Conservation (phyloP, 2,797 vertebrate species). For the Danio choprae region DNA sequence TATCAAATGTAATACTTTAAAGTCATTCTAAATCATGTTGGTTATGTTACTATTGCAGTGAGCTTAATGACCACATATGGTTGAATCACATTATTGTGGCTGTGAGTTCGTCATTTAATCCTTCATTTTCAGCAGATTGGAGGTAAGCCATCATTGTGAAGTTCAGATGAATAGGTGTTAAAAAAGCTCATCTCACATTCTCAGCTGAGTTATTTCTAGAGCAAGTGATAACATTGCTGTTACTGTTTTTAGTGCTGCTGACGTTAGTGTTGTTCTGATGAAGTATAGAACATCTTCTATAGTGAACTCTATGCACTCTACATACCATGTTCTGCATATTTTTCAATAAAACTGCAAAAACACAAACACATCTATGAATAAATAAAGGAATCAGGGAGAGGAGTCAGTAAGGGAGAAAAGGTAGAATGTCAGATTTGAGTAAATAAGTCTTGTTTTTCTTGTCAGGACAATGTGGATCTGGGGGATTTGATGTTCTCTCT, state of each 20-base stretch:
- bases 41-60: background rate
- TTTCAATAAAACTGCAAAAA: background rate
- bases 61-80: background rate
- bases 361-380: background rate
- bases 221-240: slow-evolving; percentile 71
- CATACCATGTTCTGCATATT: background rate
- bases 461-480: slow-evolving; percentile 97
- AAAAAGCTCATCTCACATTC: slow-evolving; percentile 68
- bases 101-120: background rate
- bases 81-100: background rate
- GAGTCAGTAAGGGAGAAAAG: background rate
- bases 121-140: background rate
- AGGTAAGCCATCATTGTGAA: slow-evolving; percentile 20
- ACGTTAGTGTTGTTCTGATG: slow-evolving; percentile 62
- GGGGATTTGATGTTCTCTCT: slow-evolving; percentile 99
- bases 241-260: slow-evolving; percentile 67
- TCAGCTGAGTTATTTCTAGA: slow-evolving; percentile 75
- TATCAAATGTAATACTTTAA: no score
- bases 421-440: background rate
- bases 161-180: slow-evolving; percentile 48
- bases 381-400: background rate
- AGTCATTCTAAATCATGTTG: background rate
- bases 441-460: slow-evolving; percentile 29
- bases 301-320: background rate
- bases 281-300: slow-evolving; percentile 44